Evolutionary conservation across 2,113 vertebrate species (phyloP).

Genomic region (Caracal caracal): DNA sequence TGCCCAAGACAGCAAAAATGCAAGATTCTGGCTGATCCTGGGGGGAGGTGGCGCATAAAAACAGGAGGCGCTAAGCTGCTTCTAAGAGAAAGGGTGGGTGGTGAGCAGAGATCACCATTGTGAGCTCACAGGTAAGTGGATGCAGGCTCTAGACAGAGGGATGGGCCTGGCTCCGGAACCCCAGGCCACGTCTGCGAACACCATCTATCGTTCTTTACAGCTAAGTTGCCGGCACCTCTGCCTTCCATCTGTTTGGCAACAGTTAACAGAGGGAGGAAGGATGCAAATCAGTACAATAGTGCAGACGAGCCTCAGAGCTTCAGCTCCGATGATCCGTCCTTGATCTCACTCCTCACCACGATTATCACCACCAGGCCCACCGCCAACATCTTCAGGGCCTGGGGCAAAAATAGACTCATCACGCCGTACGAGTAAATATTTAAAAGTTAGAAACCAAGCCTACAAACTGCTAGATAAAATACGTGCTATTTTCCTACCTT

Average conservation of each 20-base stretch:
- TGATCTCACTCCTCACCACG: not conserved
- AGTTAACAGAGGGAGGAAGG: not conserved
- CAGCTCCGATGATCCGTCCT: not conserved
- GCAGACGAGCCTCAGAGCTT: not conserved
- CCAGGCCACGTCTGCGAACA: rapidly evolving
- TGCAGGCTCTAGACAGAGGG: not conserved
- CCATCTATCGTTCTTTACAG: not conserved
- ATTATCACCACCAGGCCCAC: not conserved
- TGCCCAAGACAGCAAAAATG: not conserved
- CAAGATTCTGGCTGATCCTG: not conserved
- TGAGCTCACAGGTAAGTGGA: not conserved
- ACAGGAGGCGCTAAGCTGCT: not conserved
- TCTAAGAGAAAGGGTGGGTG: not conserved
- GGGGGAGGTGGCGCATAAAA: not conserved
- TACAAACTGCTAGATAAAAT: not conserved
- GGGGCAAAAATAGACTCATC: not conserved
- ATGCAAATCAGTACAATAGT: not conserved
- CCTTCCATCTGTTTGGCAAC: not conserved
- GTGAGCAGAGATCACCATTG: not conserved
- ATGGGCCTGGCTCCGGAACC: not conserved
- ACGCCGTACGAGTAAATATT: not conserved
- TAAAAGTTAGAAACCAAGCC: not conserved
- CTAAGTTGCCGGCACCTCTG: not conserved
- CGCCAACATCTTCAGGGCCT: not conserved
- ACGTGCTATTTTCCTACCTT: not conserved